A percentile compares a stretch with the other conserved stretches of the same genome.
Evolutionary conservation across 2,888 invertebrate species (phyloP).

Genomic region (Dryobota labecula): DNA sequence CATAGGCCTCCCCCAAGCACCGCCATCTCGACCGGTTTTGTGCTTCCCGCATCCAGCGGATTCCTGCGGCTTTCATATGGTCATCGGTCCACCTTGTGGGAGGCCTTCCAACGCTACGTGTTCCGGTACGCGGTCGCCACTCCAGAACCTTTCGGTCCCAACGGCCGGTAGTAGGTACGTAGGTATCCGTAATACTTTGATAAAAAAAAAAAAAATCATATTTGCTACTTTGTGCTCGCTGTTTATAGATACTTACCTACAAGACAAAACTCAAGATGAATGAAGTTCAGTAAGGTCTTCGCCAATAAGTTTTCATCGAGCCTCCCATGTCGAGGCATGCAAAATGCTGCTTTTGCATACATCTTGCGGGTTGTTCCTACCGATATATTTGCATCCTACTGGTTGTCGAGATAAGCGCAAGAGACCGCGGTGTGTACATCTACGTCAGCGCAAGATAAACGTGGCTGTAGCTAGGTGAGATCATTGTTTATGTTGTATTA

Average conservation of each 20-base stretch:
- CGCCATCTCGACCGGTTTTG: too few species aligned
- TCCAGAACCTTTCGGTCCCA: too few species aligned
- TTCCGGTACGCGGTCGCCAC: too few species aligned
- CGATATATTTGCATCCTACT: conserved; percentile 43
- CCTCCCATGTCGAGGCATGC: neutral
- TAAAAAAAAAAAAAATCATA: neutral
- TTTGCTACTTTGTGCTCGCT: neutral
- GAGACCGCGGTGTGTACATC: conserved; percentile 48
- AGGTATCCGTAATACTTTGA: too few species aligned
- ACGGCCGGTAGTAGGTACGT: too few species aligned
- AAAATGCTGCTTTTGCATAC: conserved; percentile 39
- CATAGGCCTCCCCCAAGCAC: too few species aligned
- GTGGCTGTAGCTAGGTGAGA: conserved; percentile 64
- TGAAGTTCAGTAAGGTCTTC: neutral
- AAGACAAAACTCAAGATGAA: neutral
- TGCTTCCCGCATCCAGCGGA: too few species aligned
- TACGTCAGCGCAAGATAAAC: conserved; percentile 62
- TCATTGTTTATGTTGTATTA: conserved; percentile 72
- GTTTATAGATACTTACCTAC: neutral
- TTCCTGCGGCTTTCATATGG: too few species aligned
- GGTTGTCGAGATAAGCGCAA: conserved; percentile 52
- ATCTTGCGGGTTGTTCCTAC: conserved; percentile 36
- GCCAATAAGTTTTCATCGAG: neutral
- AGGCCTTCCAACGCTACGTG: too few species aligned
- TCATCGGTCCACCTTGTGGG: too few species aligned